These are phyloP conservation scores for Exephanes ischioxanthus DNA, from an alignment of 2,888 invertebrate genomes.

Conservation along the genomic window DNA sequence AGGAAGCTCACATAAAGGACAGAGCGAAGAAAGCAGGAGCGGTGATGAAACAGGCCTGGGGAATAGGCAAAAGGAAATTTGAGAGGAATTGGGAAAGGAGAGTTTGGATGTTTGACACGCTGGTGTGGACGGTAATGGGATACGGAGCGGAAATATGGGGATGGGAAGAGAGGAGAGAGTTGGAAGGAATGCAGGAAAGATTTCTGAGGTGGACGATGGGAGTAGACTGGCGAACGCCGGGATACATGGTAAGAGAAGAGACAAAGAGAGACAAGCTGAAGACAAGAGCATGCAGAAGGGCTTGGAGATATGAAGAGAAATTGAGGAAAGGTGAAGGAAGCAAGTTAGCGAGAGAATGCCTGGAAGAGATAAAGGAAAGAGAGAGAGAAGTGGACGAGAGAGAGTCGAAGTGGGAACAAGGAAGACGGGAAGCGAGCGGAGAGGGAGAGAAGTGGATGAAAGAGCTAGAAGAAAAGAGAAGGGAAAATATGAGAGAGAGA, in stretches of 20 bases:
- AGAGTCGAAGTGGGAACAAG: neutral
- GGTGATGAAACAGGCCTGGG: neutral
- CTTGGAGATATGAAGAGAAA: neutral
- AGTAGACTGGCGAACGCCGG: too few relatives aligned
- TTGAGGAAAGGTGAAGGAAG: neutral
- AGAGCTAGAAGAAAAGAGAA: too few relatives aligned
- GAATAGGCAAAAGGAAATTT: too few relatives aligned
- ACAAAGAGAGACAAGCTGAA: too few relatives aligned
- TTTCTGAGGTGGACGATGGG: too few relatives aligned
- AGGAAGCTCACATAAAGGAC: neutral
- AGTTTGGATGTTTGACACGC: conserved; percentile 25
- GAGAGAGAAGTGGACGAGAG: neutral
- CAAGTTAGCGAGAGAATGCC: neutral
- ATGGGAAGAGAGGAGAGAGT: too few relatives aligned
- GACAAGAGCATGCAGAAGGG: neutral
- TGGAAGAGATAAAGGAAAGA: neutral
- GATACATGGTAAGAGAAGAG: too few relatives aligned
- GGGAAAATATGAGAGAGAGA: too few relatives aligned
- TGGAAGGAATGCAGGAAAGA: too few relatives aligned
- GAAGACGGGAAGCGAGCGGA: neutral
- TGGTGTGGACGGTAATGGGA: neutral
- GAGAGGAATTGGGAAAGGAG: conserved; percentile 3
- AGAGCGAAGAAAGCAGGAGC: conserved; percentile 2
- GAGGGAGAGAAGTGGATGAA: too few relatives aligned
- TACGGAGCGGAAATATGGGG: too few relatives aligned